A percentile compares a stretch with the other conserved stretches of the same genome.
phyloP scores from a whole-genome alignment of 1,140 invertebrate species.

The Drosophila auraria region DNA sequence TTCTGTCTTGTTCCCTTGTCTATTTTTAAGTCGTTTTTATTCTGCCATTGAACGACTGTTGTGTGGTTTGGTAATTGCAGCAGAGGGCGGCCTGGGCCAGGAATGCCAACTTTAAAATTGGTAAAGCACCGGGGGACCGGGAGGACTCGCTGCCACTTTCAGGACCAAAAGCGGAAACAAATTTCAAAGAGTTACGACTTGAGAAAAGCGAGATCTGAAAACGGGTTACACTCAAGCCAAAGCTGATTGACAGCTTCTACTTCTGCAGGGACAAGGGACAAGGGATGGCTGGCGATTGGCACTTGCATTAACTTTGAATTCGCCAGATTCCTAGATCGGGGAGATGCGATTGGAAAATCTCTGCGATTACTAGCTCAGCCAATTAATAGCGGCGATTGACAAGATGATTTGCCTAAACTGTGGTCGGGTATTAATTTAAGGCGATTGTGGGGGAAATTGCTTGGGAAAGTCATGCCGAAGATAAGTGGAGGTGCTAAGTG shows the following conservation, averaged over 20 bases:
- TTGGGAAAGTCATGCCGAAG: constrained; percentile 51
- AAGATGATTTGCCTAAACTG: constrained; percentile 63
- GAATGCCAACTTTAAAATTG: constrained; percentile 79
- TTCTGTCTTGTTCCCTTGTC: constrained; percentile 72
- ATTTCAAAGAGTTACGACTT: constrained; percentile 74
- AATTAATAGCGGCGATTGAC: constrained; percentile 70
- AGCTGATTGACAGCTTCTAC: constrained; percentile 66
- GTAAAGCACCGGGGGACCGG: constrained; percentile 60
- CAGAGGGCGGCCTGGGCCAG: constrained; percentile 63
- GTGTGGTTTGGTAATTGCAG: constrained; percentile 81
- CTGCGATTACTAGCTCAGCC: constrained; percentile 13
- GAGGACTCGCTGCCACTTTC: constrained; percentile 53
- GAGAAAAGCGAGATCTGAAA: constrained; percentile 32
- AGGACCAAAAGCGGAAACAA: constrained; percentile 74
- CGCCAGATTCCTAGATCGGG: constrained; percentile 39
- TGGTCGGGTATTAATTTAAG: constrained; percentile 44
- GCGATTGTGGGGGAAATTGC: constrained; percentile 32
- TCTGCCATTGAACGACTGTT: constrained; percentile 81
- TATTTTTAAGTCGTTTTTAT: constrained; percentile 83
- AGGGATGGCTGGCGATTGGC: constrained; percentile 67
- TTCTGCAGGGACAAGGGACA: neutral
- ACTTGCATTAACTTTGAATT: constrained; percentile 78
- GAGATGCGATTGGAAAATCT: constrained; percentile 50
- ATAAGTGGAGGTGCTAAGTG: constrained; percentile 37
- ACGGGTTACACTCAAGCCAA: constrained; percentile 42